Conservation (phyloP, 1,140 invertebrate species). For the Ephestia elutella region DNA sequence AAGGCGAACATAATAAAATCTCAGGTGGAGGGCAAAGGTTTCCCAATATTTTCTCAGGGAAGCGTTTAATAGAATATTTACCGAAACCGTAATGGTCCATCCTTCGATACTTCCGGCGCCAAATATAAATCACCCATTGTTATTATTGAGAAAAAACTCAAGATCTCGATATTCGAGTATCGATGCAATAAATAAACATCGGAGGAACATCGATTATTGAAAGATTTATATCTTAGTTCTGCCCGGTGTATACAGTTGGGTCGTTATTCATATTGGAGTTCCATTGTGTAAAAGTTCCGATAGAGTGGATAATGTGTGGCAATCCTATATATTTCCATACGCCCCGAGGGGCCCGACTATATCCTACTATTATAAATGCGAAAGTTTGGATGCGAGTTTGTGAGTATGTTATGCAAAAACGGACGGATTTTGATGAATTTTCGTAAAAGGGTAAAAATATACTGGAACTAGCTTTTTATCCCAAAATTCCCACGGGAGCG, state of each 20-base stretch:
- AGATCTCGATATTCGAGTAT: constrained; percentile 42
- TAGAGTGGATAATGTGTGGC: constrained; percentile 35
- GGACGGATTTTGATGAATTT: no score
- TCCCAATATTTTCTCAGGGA: constrained; percentile 4
- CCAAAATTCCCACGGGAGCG: no score
- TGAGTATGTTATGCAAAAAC: no score
- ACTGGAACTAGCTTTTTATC: no score
- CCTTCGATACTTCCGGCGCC: constrained; percentile 16
- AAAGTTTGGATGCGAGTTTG: no score
- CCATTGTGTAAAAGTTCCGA: constrained; percentile 44
- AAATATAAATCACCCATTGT: constrained; percentile 58
- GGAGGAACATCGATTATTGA: constrained; percentile 59
- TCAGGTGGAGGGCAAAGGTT: constrained; percentile 7
- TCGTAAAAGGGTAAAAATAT: no score
- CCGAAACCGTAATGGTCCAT: constrained; percentile 9
- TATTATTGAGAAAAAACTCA: constrained; percentile 47
- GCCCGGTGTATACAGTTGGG: constrained; percentile 36
- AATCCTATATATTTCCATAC: neutral
- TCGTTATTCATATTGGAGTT: constrained; percentile 56
- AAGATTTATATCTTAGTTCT: constrained; percentile 61
- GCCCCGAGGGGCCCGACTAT: neutral
- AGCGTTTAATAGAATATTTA: constrained; percentile 15
- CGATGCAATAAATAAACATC: constrained; percentile 65
- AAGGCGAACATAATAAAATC: neutral
- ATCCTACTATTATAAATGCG: no score